Evolutionary conservation across 2,888 invertebrate species (phyloP).

Genomic region (Nipponacmea schrenckii): DNA sequence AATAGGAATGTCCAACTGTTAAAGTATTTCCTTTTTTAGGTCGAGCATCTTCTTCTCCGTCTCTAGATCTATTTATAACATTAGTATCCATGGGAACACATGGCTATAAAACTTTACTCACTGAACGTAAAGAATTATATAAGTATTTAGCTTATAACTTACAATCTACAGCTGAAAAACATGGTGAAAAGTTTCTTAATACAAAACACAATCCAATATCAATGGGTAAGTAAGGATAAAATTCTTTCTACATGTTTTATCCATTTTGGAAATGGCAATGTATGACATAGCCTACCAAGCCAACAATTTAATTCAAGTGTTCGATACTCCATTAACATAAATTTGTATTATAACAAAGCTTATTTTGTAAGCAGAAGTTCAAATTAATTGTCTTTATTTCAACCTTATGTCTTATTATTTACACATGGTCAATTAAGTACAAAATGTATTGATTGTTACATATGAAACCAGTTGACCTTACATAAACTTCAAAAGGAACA

Average conservation of each 20-base stretch:
- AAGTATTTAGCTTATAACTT: slow-evolving; percentile 74
- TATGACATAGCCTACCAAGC: too few relatives aligned
- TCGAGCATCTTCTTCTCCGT: slow-evolving; percentile 78
- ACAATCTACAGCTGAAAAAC: slow-evolving; percentile 71
- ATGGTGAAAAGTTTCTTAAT: slow-evolving; percentile 74
- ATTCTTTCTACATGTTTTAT: too few relatives aligned
- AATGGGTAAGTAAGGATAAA: slow-evolving; percentile 70
- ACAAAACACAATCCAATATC: slow-evolving; percentile 79
- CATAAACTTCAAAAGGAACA: background rate
- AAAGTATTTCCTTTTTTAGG: slow-evolving; percentile 67
- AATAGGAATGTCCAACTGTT: too few relatives aligned
- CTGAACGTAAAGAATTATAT: slow-evolving; percentile 74
- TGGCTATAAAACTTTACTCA: slow-evolving; percentile 75
- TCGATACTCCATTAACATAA: too few relatives aligned
- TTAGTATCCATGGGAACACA: slow-evolving; percentile 77
- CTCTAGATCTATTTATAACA: slow-evolving; percentile 81
- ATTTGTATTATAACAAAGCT: too few relatives aligned
- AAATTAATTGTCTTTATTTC: too few relatives aligned
- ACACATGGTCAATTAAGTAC: too few relatives aligned
- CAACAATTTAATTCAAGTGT: too few relatives aligned
- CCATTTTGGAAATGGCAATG: too few relatives aligned
- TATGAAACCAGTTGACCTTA: background rate
- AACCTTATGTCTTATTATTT: too few relatives aligned
- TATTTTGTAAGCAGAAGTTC: too few relatives aligned
- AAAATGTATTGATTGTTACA: background rate